Percentiles rank a stretch among this genome's conserved stretches.
These are phyloP conservation scores for Calliopsis andreniformis DNA, from an alignment of 1,140 invertebrate genomes.

Conservation along the genomic window DNA sequence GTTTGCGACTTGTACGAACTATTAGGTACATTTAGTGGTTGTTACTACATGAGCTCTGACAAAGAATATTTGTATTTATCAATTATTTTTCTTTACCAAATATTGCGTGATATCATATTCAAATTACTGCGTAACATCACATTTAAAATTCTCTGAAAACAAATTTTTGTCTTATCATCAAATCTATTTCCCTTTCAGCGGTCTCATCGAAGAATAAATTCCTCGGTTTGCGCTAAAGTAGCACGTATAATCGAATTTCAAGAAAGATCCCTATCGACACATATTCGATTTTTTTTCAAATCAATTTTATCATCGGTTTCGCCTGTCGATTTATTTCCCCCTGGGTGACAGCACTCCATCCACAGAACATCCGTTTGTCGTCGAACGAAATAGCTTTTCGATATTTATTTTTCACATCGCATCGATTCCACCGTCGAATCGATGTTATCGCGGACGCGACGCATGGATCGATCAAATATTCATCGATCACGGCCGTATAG, in stretches of 20 bases:
- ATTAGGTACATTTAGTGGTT: no score
- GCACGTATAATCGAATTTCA: slow-evolving; percentile 4
- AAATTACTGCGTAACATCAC: no score
- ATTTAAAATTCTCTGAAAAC: no score
- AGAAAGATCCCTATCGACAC: neutral
- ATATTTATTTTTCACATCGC: slow-evolving; percentile 18
- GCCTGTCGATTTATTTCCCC: slow-evolving; percentile 7
- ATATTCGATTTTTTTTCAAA: slow-evolving; percentile 20
- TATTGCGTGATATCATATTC: no score
- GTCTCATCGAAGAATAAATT: slow-evolving; percentile 14
- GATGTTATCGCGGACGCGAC: slow-evolving; percentile 5
- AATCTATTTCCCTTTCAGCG: no score
- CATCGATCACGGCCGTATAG: slow-evolving; percentile 3
- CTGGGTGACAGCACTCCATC: neutral
- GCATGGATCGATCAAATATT: slow-evolving; percentile 41
- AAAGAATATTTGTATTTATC: no score
- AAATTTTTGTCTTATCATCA: no score
- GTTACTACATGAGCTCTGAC: no score
- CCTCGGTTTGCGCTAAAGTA: neutral
- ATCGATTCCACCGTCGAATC: neutral
- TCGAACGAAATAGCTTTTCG: slow-evolving; percentile 6
- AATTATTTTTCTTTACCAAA: no score
- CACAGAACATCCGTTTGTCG: neutral
- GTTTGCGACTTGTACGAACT: no score
- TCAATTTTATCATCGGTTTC: slow-evolving; percentile 27